Percentiles rank a stretch among this genome's conserved stretches.
These are phyloP conservation scores for Acleris emargana DNA, from an alignment of 2,888 invertebrate species.

Conservation along the genomic window DNA sequence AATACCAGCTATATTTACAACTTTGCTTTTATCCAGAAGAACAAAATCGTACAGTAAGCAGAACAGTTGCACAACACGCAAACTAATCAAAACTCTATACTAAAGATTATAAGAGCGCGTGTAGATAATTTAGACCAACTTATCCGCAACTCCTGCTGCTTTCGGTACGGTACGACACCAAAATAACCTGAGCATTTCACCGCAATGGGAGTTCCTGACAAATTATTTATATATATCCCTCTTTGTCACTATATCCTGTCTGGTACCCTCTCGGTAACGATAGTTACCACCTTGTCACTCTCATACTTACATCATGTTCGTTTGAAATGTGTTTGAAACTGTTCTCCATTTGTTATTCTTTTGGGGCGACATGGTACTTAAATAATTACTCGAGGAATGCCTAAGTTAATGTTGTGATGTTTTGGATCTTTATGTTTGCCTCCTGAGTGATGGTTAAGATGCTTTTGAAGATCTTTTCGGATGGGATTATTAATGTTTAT, in stretches of 20 bases:
- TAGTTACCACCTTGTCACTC: constrained; percentile 39
- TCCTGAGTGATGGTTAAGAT: constrained; percentile 7
- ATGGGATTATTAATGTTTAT: too few species aligned
- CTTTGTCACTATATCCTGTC: constrained; percentile 63
- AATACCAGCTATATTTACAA: too few species aligned
- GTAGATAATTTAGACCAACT: too few species aligned
- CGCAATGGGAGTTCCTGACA: constrained; percentile 79
- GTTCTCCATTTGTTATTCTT: background rate
- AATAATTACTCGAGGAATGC: constrained; percentile 21
- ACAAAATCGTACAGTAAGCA: too few species aligned
- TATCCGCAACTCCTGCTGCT: background rate
- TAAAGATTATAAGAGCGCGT: too few species aligned
- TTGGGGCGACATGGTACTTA: constrained; percentile 10
- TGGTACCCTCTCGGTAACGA: constrained; percentile 38
- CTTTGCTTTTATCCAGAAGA: too few species aligned
- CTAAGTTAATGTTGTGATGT: constrained; percentile 25
- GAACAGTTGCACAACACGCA: too few species aligned
- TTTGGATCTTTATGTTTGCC: constrained; percentile 17
- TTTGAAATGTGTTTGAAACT: constrained; percentile 7
- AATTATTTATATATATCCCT: constrained; percentile 77
- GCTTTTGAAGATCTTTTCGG: too few species aligned
- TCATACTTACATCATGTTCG: constrained; percentile 17
- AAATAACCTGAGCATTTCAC: constrained; percentile 51
- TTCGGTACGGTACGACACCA: constrained; percentile 34
- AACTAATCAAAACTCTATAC: too few species aligned